A percentile compares a stretch with the other conserved stretches of the same genome.
These are phyloP conservation scores for Mormyrus lacerda DNA, from an alignment of 2,113 vertebrate genomes.

Conservation along the genomic window DNA sequence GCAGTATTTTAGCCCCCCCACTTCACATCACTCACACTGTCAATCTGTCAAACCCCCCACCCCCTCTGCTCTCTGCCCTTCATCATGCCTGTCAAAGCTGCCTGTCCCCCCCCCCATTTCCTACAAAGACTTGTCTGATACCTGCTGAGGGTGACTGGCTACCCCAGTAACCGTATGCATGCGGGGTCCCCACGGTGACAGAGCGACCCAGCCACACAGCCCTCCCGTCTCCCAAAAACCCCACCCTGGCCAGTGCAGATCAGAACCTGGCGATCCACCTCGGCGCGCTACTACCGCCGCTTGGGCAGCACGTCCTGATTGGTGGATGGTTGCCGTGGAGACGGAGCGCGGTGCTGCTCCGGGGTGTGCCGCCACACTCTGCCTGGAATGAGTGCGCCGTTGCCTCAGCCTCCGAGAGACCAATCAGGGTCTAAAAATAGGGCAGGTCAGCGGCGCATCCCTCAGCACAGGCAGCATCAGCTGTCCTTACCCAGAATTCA, in stretches of 20 bases:
- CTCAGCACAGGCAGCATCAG: neutral
- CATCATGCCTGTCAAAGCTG: neutral
- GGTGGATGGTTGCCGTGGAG: slow-evolving; percentile 28
- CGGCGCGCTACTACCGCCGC: neutral
- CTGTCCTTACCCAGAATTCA: neutral
- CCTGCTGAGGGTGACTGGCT: neutral
- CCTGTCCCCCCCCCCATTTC: neutral
- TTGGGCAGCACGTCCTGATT: neutral
- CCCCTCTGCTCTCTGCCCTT: neutral
- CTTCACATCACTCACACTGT: neutral
- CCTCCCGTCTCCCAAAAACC: neutral
- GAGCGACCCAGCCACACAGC: neutral
- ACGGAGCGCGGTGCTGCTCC: neutral
- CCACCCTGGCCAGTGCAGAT: neutral
- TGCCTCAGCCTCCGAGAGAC: slow-evolving; percentile 13
- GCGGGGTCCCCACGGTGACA: neutral
- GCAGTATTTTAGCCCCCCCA: neutral
- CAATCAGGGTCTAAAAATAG: slow-evolving; percentile 55
- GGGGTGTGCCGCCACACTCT: slow-evolving; percentile 14
- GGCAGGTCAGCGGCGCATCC: slow-evolving; percentile 13
- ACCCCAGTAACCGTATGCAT: neutral
- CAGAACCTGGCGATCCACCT: neutral
- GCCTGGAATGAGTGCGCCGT: neutral
- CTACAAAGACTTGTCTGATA: neutral
- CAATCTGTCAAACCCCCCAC: neutral